Conservation (phyloP, 2,888 invertebrate genomes). For the Nemurella pictetii region DNA sequence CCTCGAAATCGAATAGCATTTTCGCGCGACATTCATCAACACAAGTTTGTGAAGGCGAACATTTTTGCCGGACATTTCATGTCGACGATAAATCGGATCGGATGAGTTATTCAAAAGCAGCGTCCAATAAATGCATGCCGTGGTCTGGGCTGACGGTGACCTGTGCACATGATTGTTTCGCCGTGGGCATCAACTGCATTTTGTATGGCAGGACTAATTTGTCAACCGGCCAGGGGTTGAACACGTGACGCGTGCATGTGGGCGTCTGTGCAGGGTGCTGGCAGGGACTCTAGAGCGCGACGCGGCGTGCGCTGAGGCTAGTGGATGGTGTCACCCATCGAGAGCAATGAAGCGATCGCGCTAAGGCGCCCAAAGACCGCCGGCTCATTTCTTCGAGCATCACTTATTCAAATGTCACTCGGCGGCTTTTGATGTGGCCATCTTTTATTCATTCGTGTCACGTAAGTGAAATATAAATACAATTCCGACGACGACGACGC, state of each 20-base stretch:
- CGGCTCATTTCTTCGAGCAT: neutral
- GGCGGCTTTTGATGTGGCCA: neutral
- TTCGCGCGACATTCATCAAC: neutral
- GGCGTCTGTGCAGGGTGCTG: too few species aligned
- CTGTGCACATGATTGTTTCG: neutral
- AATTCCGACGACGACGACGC: too few species aligned
- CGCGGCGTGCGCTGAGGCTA: neutral
- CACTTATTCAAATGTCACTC: neutral
- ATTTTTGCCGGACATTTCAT: neutral
- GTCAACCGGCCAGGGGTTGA: neutral
- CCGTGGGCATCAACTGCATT: neutral
- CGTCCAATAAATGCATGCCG: neutral
- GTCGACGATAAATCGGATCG: neutral
- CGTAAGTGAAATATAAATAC: neutral
- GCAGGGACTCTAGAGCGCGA: too few species aligned
- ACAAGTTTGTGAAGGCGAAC: neutral
- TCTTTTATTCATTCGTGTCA: neutral
- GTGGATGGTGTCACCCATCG: neutral
- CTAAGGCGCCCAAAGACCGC: neutral
- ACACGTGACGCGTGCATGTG: neutral
- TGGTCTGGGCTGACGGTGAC: neutral
- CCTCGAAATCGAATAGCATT: neutral
- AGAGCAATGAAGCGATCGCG: neutral
- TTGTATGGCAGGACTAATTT: neutral
- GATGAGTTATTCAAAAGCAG: neutral